These are phyloP conservation scores for Peromyscus maniculatus DNA, from an alignment of 2,113 vertebrate genomes.

Conservation along the genomic window DNA sequence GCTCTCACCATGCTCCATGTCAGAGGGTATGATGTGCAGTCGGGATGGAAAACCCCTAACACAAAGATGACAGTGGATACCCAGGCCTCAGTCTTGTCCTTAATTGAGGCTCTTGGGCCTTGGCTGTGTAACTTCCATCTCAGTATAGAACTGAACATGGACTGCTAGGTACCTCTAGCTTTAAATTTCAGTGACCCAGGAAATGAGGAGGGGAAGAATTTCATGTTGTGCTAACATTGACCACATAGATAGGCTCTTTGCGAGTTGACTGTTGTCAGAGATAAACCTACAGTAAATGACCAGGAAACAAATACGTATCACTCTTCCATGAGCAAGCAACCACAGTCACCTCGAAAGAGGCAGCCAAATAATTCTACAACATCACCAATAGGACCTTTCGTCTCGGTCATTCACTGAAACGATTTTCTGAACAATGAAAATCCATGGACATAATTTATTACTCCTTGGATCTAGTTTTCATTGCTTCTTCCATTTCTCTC, in stretches of 20 bases:
- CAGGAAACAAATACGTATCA: background rate
- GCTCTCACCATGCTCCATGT: fast-evolving
- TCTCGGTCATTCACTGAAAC: background rate
- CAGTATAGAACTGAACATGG: background rate
- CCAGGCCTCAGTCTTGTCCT: background rate
- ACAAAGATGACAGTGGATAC: background rate
- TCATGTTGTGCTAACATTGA: background rate
- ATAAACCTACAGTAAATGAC: background rate
- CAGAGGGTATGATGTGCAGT: too few relatives aligned
- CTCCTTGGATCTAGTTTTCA: background rate
- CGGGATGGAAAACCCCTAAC: background rate
- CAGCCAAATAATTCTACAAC: background rate
- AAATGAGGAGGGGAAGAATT: background rate
- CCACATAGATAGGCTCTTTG: background rate
- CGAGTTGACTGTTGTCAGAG: constrained; percentile 8
- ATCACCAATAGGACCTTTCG: background rate
- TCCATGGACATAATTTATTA: background rate
- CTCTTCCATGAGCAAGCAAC: background rate
- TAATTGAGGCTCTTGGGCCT: background rate
- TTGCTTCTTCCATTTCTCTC: background rate
- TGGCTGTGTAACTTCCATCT: background rate
- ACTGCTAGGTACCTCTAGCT: background rate
- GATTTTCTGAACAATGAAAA: background rate
- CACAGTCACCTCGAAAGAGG: background rate
- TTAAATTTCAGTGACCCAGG: background rate